Evolutionary conservation across 2,113 vertebrate species (phyloP), one percentile per base, ranked within the genome.

Genomic region (Cyanistes caeruleus): DNA sequence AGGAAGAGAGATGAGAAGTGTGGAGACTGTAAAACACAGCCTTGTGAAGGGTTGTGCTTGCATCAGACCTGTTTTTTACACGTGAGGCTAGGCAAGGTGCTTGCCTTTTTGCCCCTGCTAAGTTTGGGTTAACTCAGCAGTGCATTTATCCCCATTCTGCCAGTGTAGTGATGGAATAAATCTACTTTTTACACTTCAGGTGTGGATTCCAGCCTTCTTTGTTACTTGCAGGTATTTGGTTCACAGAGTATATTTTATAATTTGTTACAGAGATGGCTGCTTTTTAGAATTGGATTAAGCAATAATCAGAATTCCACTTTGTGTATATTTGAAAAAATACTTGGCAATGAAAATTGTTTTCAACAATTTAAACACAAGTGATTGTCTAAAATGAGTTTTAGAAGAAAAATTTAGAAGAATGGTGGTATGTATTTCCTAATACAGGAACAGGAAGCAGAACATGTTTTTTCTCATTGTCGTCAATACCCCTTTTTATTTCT

Each of bases 1-100:
- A 69, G 33, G 39, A 46, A 60, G 55, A 27, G 33, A 33, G 10
- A 46, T 39, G 41, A 60, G 33, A 77, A 44, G 4, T 28, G 12
- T 46, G 15, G 33, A 62, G 33, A 46, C 10, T 13, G 12, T 20
- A 60, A 60, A 87, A 15, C 22, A 35, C 27, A 78, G 10, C 18
- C 10, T 39, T 28, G 39, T 69, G 55, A 15, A 53, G 31, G 18
- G 33, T 1, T 53, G 33, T 46, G 12, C 33, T 22, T 28, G 33
- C 0, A 0, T 28, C 63, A 60, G 14, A 8, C 2, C 6, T 56
- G 3, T 18, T 13, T 43, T 44, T 77, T 52, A 17, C 43, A 15
- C 0, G 0, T 52, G 27, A 39, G 22, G 27, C 15, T 10, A 3
- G 37, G 6, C 27, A 37, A 5, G 10, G 11, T 52, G 4, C 9